Base-by-base conservation (phyloP, 2,888 invertebrate genomes). In the Entomobrya proxima region DNA sequence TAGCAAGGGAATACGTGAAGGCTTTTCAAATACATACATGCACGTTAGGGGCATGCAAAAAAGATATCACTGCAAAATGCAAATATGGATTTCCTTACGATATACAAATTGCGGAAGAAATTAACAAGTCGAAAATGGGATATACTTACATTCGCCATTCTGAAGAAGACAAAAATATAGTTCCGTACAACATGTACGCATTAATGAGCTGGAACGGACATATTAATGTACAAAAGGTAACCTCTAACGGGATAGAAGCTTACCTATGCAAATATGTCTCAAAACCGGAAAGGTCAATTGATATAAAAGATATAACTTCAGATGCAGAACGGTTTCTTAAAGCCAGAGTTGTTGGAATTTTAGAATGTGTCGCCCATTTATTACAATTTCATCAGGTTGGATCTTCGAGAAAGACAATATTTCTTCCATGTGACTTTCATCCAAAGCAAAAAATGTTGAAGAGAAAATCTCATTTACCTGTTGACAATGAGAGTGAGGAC, bases 71-170 rank as follows among this genome's bases (percentile, higher is more conserved):
- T 32, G 9, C n/a, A 3, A 50, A 50, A 18, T 75, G 75, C 18
- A 75, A 32, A 32, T 75, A 75, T 52, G 75, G 75, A n/a, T 75
- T 75, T 75, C 75, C 75, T n/a, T 75, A 18, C 21, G 50, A 50
- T 5, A 15, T 75, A 5, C 75, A 75, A 75, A 1, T 18, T 2
- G 15, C 30, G 18, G 75, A 75, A 32, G n/a, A 30, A 15, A 32
- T 52, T n/a, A 52, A 32, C n/a, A 40, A 30, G 3, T 52, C 50
- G 1, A 75, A 50, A 50, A 75, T 75, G 52, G 75, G 75, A 3
- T 75, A 32, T 32, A 30, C 50, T 7, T 75, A 75, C 30, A n/a
- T 50, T 2, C 50, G 75, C 7, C 50, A 52, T 13, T n/a, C 15
- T 30, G 75, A 75, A 9, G 75, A 75, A 52, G 52, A 75, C 32